A percentile compares a stretch with the other conserved stretches of the same genome.
Conservation (phyloP, 2,113 vertebrate species). For the Amazona vittata region DNA sequence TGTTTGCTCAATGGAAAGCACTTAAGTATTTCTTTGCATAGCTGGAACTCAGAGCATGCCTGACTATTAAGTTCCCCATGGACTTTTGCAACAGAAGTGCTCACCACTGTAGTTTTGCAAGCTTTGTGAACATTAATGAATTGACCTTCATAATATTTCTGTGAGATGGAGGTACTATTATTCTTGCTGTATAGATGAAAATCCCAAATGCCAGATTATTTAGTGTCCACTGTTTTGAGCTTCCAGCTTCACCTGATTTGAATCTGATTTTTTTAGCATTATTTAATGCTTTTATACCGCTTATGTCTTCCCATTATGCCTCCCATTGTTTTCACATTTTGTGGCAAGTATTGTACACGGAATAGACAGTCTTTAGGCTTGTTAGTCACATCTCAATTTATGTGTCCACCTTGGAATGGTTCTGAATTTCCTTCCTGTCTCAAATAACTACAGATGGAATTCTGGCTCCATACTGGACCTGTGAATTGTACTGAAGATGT, state of each 20-base stretch:
- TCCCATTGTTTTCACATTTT: background rate
- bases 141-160: background rate
- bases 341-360: background rate
- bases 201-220: background rate
- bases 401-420: background rate
- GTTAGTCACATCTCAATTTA: background rate
- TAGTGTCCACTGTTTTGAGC: background rate
- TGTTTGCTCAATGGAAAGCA: background rate
- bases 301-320: background rate
- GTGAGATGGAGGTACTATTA: background rate
- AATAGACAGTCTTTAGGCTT: background rate
- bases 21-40: background rate
- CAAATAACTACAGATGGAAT: background rate
- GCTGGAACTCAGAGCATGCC: background rate
- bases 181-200: background rate
- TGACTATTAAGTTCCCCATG: background rate
- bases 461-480: background rate
- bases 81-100: background rate
- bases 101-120: constrained; percentile 8
- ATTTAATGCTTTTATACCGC: background rate
- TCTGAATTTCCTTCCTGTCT: background rate
- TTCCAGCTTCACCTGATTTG: background rate
- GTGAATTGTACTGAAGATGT: background rate
- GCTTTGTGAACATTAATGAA: constrained; percentile 1
- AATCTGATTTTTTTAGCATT: background rate